Evolutionary conservation across 2,113 vertebrate genomes (phyloP).

Genomic region (Trichomycterus rosablanca): DNA sequence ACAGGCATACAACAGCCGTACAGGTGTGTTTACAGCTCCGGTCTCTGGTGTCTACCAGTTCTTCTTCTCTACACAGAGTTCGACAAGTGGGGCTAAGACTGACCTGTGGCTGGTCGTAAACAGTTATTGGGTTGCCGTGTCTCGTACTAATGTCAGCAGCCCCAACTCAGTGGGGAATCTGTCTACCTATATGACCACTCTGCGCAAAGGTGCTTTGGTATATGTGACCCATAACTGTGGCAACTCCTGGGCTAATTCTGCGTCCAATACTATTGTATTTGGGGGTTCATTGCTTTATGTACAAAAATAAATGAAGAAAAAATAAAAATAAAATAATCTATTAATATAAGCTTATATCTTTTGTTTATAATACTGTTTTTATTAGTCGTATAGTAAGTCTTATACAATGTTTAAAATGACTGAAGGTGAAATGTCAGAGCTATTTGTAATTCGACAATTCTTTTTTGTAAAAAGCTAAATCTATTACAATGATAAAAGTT

Average conservation of each 20-base stretch:
- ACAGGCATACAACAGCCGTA: constrained; percentile 27
- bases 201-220: constrained; percentile 38
- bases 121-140: constrained; percentile 46
- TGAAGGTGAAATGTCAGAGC: too few species aligned
- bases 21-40: constrained; percentile 45
- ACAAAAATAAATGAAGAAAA: background rate
- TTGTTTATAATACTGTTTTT: too few species aligned
- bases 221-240: constrained; percentile 50
- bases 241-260: constrained; percentile 42
- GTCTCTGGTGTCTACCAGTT: constrained; percentile 49
- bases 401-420: too few species aligned
- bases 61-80: constrained; percentile 48
- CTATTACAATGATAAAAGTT: too few species aligned
- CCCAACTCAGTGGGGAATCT: constrained; percentile 36
- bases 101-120: constrained; percentile 53
- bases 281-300: constrained; percentile 49
- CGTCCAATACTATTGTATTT: constrained; percentile 44
- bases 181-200: constrained; percentile 38
- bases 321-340: too few species aligned
- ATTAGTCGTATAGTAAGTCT: too few species aligned
- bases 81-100: constrained; percentile 2
- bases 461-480: too few species aligned
- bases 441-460: too few species aligned
- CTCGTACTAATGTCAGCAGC: constrained; percentile 27
- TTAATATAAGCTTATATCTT: too few species aligned